Percentiles rank a stretch among this genome's conserved stretches.
phyloP scores from a whole-genome alignment of 2,888 invertebrate species.

The Drosophila percnosoma region DNA sequence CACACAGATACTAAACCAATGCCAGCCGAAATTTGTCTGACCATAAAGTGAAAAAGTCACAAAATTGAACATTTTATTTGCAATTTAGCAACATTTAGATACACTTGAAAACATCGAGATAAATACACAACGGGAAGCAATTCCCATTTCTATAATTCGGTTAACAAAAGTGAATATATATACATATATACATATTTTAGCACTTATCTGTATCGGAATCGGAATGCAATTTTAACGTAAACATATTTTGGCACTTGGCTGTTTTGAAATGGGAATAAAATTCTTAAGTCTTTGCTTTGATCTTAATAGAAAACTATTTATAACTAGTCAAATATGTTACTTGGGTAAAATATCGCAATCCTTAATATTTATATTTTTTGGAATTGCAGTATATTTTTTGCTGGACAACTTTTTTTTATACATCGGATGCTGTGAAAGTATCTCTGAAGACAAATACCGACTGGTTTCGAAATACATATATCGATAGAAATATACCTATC shows the following conservation, averaged over 20 bases:
- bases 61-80: background rate
- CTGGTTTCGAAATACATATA: background rate
- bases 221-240: background rate
- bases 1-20: conserved; percentile 21
- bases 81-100: background rate
- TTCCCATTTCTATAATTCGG: background rate
- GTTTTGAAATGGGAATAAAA: too few relatives aligned
- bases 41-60: conserved; percentile 48
- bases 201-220: background rate
- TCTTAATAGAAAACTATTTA: too few relatives aligned
- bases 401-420: too few relatives aligned
- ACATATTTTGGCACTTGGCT: background rate
- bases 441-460: background rate
- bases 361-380: too few relatives aligned
- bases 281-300: too few relatives aligned
- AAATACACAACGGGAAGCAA: background rate
- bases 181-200: background rate
- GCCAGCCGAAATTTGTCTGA: conserved; percentile 51
- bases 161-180: background rate
- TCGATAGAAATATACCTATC: background rate
- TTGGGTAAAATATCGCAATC: too few relatives aligned
- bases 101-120: background rate
- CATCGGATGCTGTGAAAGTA: background rate
- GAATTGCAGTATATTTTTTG: background rate
- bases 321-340: too few relatives aligned